Conservation (phyloP, 2,797 vertebrate species). For the Paguma larvata region DNA sequence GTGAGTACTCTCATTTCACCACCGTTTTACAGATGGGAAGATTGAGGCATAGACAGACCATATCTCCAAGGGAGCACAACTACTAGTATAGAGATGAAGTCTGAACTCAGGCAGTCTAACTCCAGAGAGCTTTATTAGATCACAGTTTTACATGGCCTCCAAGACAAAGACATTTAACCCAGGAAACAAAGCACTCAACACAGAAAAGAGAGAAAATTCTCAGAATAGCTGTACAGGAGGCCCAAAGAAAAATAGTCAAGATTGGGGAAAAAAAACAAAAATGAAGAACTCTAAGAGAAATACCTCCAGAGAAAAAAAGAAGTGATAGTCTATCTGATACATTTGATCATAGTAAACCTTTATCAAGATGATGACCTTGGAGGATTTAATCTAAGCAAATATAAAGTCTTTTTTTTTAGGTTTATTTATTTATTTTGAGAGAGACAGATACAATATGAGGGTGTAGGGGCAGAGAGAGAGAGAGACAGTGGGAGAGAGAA, state of each 20-base stretch:
- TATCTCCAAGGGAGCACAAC: background rate
- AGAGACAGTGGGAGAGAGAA: too few species aligned
- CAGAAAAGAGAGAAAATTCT: background rate
- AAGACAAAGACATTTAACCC: background rate
- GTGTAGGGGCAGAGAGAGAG: too few species aligned
- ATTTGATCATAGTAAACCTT: background rate
- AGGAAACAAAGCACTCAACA: background rate
- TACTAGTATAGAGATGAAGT: background rate
- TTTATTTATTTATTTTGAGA: too few species aligned
- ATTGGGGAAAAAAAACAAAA: too few species aligned
- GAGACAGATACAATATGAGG: too few species aligned
- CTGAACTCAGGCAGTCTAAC: background rate
- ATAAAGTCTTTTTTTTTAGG: background rate
- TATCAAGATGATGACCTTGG: background rate
- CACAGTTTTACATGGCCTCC: background rate
- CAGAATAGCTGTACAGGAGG: background rate
- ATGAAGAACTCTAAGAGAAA: background rate
- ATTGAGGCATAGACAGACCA: background rate
- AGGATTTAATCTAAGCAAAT: constrained; percentile 22
- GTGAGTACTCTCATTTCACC: background rate
- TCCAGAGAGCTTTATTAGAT: background rate
- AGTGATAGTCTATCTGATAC: background rate
- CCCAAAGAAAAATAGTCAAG: background rate
- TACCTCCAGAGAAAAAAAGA: background rate
- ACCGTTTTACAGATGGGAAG: background rate